Evolutionary conservation across 2,888 invertebrate species (phyloP), one percentile per base, ranked within the genome.

Genomic region (Cataglyphis cursor): DNA sequence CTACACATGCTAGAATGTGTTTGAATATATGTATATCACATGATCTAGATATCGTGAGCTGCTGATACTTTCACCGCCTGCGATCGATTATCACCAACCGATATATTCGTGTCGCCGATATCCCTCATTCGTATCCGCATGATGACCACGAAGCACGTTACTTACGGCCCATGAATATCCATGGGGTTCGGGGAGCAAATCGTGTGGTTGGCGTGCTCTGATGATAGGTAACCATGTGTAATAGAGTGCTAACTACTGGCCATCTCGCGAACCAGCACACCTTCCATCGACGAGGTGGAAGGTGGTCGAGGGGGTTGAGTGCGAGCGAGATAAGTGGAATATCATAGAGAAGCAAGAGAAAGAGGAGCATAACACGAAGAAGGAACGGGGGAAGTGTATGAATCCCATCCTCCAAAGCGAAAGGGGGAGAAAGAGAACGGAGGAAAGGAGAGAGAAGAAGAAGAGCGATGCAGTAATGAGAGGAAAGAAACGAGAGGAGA

Each of bases 141-240:
- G 72, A 44, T 72, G 78, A 74, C 82, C 86, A 81, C 85, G 86
- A 88, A 84, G 86, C 81, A 86, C 85, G 88, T 90, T 89, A 88
- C 89, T 91, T 85, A 91, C 76, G 89, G 68, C 57, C 89, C 90
- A 92, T 92, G 92, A 92, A 92, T 92, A 92, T 92, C 92, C 92
- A 92, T 90, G 87, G 89, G 85, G 87, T 83, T 82, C 75, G 86
- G 85, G 82, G 89, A 90, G 90, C 84, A 91, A 92, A 92, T 90
- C 92, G 91, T 87, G 90, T 85, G 91, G 90, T 84, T 91, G 90
- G 89, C 91, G 91, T 91, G 91, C 91, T 89, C 89, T 94, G 94
- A 94, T 94, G 94, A 94, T 93, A 93, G 93, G 93, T 92, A 93
- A 94, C 93, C 93, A 92, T 93, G 91, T 93, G 93, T 94, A 94